phyloP scores from a whole-genome alignment of 2,797 vertebrate species.

The Periparus ater region DNA sequence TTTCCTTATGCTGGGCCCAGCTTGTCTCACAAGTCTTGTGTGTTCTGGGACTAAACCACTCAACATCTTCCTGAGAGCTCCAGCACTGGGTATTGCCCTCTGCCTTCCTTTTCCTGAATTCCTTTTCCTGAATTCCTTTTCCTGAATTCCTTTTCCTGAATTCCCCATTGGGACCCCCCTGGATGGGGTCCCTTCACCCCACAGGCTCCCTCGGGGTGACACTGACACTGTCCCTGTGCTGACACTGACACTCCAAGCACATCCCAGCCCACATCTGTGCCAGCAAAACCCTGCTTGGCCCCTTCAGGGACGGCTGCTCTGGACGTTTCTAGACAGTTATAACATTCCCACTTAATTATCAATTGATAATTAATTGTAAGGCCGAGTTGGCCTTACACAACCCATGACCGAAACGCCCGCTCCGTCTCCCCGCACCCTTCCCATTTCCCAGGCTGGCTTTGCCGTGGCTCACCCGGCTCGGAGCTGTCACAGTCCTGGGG shows the following conservation, averaged over 20 bases:
- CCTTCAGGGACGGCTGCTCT: accelerated
- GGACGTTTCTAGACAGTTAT: accelerated
- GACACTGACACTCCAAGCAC: background rate
- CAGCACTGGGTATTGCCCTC: background rate
- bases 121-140: too few species aligned
- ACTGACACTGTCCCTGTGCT: background rate
- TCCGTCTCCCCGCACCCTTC: background rate
- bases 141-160: background rate
- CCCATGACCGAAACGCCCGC: accelerated
- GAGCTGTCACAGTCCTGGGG: constrained; percentile 78
- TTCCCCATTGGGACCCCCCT: background rate
- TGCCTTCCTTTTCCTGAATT: background rate
- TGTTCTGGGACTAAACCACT: background rate
- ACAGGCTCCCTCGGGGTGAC: accelerated
- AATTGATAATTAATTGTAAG: background rate
- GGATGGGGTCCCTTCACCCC: background rate
- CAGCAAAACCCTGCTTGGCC: background rate
- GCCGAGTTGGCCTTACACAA: background rate
- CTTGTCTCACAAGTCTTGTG: background rate
- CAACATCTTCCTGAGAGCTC: background rate
- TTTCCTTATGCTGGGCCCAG: background rate
- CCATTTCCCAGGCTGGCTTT: background rate
- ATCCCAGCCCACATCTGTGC: background rate
- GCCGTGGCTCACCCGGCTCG: constrained; percentile 73
- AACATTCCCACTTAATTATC: background rate